A percentile compares a stretch with the other conserved stretches of the same genome.
These are phyloP conservation scores for Grus americana DNA, from an alignment of 2,113 vertebrate species.

Conservation along the genomic window DNA sequence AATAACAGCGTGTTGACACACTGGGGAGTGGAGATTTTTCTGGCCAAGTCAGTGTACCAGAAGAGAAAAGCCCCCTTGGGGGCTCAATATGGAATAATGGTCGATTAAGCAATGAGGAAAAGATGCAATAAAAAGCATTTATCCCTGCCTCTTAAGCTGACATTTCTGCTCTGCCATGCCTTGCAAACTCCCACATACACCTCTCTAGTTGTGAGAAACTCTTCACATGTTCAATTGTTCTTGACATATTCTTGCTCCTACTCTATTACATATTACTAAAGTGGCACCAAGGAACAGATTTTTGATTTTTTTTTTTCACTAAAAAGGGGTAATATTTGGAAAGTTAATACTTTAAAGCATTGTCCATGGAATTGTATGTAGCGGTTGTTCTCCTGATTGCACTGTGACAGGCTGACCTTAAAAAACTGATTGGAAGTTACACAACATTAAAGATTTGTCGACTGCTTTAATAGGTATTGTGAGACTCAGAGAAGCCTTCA, in stretches of 20 bases:
- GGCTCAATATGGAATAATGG: background rate
- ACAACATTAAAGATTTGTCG: constrained; percentile 26
- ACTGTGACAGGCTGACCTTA: constrained; percentile 39
- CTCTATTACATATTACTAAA: background rate
- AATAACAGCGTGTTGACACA: fast-evolving
- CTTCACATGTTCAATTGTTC: background rate
- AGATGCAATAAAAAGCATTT: background rate
- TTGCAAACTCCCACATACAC: background rate
- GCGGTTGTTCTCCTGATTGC: background rate
- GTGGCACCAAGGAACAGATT: background rate
- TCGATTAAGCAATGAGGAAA: background rate
- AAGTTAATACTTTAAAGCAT: background rate
- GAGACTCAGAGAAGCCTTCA: constrained; percentile 25
- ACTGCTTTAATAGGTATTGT: constrained; percentile 41
- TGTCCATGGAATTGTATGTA: background rate
- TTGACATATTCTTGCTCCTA: background rate
- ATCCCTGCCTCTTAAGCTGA: background rate
- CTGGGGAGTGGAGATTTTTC: background rate
- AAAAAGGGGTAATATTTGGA: background rate
- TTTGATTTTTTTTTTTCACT: background rate
- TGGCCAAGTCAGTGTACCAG: background rate
- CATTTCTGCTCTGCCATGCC: background rate
- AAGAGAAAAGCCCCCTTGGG: background rate
- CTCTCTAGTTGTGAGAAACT: background rate
- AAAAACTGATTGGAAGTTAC: constrained; percentile 61